These are phyloP conservation scores for Cettia cetti DNA, from an alignment of 2,113 vertebrate species.

Conservation along the genomic window DNA sequence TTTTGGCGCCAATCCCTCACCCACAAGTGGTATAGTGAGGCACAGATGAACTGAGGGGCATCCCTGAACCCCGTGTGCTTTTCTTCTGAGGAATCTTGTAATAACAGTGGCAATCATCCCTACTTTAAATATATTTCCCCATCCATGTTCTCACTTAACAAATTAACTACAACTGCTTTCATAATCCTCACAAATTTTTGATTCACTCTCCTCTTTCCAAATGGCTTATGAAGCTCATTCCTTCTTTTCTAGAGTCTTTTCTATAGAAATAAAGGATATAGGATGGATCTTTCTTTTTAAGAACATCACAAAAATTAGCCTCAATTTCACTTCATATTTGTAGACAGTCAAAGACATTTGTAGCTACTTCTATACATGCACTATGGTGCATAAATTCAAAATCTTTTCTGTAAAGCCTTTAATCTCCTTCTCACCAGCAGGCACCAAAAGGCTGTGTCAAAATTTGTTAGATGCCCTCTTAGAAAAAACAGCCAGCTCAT, in stretches of 20 bases:
- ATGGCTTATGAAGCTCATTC: neutral
- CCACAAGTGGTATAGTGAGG: no score
- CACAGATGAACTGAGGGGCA: neutral
- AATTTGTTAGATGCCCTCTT: neutral
- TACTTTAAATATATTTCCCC: neutral
- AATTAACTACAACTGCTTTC: neutral
- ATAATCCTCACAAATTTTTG: neutral
- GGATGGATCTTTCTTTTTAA: neutral
- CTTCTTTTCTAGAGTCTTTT: neutral
- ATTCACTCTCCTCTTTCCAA: neutral
- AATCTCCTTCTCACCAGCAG: neutral
- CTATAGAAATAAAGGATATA: neutral
- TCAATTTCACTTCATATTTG: neutral
- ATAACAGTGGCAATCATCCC: neutral
- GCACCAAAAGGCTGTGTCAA: neutral
- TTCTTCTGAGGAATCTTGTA: neutral
- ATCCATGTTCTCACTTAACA: neutral
- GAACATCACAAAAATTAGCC: neutral
- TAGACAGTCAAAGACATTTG: neutral
- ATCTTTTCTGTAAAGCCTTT: neutral
- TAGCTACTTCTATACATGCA: neutral
- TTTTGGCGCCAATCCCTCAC: neutral
- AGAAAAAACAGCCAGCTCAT: neutral
- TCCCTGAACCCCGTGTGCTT: fast-evolving
- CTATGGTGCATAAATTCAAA: neutral